Conservation (phyloP, 2,113 vertebrate species). For the Narcine bancroftii region DNA sequence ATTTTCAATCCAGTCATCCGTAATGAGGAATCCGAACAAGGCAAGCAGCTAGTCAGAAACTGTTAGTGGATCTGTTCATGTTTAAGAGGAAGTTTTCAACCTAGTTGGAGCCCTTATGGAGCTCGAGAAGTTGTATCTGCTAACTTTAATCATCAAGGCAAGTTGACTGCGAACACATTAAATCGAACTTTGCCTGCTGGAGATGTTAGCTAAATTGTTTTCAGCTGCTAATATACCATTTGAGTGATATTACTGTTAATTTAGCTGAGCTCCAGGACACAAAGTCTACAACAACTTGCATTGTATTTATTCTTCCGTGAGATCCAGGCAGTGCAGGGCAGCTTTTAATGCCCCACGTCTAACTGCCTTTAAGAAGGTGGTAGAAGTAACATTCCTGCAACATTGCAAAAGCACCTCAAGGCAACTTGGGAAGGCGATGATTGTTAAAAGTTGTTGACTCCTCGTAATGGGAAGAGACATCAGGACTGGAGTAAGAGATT, state of each 20-base stretch:
- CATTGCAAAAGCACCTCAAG: neutral
- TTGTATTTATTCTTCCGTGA: too few relatives aligned
- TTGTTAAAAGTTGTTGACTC: too few relatives aligned
- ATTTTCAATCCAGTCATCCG: neutral
- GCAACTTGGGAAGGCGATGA: neutral
- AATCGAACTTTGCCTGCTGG: neutral
- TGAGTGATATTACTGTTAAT: neutral
- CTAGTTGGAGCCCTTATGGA: neutral
- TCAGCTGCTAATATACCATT: neutral
- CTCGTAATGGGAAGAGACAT: too few relatives aligned
- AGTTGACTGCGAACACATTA: neutral
- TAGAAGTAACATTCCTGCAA: too few relatives aligned
- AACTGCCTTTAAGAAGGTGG: too few relatives aligned
- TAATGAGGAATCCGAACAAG: slow-evolving; percentile 16
- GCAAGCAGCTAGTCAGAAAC: neutral
- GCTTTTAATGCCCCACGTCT: too few relatives aligned
- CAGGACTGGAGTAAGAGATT: too few relatives aligned
- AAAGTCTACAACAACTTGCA: too few relatives aligned
- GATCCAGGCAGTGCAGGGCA: too few relatives aligned
- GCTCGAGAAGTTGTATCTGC: neutral
- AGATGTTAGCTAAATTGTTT: neutral
- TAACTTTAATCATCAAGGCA: neutral
- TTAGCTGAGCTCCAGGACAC: neutral
- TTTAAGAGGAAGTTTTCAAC: neutral
- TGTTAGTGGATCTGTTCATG: neutral